Base-by-base conservation (phyloP, 2,113 vertebrate species). In the Ia io region DNA sequence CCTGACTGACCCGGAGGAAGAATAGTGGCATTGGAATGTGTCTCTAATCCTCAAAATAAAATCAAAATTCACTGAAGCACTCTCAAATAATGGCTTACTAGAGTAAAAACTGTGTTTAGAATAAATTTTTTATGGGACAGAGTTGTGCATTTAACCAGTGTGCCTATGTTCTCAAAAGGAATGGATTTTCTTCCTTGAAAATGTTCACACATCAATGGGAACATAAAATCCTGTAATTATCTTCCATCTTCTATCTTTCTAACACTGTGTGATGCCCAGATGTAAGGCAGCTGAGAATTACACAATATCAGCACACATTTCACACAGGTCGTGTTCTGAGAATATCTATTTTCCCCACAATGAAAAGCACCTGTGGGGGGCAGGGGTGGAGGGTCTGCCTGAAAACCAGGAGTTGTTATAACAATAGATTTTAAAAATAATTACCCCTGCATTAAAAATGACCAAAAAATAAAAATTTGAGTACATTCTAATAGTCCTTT, bases 171-270 rank as follows among this genome's bases (percentile, higher is more conserved):
- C 44, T 95, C 92, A 97, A 97, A 97, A 83, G 95, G 78, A 93
- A 97, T 93, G 78, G 59, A 97, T 97, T 98, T 97, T 98, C 92
- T 95, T 97, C 89, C 92, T 90, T 92, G 73, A 93, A 98, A 98
- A 63, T 94, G 97, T 98, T 98, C 97, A 97, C 96, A 97, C 90
- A 91, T 98, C 97, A 96, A 95, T 95, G 88, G 90, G 84, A 97
- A 95, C 95, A 97, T 97, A 97, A 98, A 91, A 96, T 97, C 98
- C 96, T 96, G 94, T 98, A 98, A 98, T 98, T 97, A 97, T 97
- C 96, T 93, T 96, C 97, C 96, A 93, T 97, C 92, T 95, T 97
- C 37, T 96, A 51, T 96, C 97, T 97, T 96, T 95, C 96, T 96
- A 94, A 97, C 51, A 87, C 77, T 82, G 47, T 74, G 53, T 96